Base-by-base conservation (phyloP, 2,113 vertebrate species). In the Labeo catla region DNA sequence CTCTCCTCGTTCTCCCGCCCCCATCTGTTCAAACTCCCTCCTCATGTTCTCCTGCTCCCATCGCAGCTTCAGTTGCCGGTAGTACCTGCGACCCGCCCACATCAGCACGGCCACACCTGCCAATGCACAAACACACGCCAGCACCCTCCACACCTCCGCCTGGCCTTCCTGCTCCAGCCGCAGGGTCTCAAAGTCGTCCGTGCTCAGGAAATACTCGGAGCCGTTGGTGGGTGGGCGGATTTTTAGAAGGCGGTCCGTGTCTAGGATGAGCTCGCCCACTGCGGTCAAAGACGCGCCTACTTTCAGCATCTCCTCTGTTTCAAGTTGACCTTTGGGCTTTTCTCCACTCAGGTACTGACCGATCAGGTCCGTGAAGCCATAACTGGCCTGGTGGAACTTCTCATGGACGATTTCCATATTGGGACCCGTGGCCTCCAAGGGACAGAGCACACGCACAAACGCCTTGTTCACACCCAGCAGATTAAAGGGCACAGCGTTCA, bases 231-330 rank as follows among this genome's bases (percentile, higher is more conserved):
- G 96, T 0, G 97, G 97, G 43, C 95, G 94, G 28, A 98, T 94
- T 86, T 93, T 94, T 85, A 97, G 88, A 15, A 92, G 90, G 15
- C 95, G 93, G 0, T 97, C 95, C 0, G 93, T 88, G 72, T 95
- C 95, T 81, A 97, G 84, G 47, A 93, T 92, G 59, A 98, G 89
- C 89, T 97, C 95, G 0, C 97, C 97, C 0, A 96, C 92, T 9
- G 96, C 96, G 0, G 96, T 98, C 52, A 97, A 89, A 59, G 93
- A 94, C 0, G 94, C 91, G 1, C 96, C 97, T 6, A 97, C 95
- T 11, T 95, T 95, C 70, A 97, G 94, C 93, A 98, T 96, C 91
- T 97, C 96, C 89, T 98, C 97, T 0, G 95, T 97, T 94, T 98
- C 96, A 86, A 98, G 90, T 84, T 96, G 94, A 57, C 97, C 97